These are phyloP conservation scores for Synchiropus splendidus DNA, from an alignment of 2,113 vertebrate species.

Conservation along the genomic window DNA sequence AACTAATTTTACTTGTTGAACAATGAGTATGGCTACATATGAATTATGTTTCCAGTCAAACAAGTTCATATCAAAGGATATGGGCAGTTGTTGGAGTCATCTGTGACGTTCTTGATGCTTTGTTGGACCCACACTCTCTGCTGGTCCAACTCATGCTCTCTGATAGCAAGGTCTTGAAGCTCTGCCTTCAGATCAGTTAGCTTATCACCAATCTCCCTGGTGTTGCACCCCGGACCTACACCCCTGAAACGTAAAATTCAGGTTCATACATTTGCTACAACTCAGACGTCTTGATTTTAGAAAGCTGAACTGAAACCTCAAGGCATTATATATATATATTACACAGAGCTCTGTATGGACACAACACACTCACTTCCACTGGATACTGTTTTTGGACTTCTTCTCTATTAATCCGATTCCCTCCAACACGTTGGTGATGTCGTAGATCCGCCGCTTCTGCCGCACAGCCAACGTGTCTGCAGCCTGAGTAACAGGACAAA, in stretches of 20 bases:
- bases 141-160: slow-evolving; percentile 92
- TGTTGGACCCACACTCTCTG: slow-evolving; percentile 97
- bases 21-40: background rate
- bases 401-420: slow-evolving; percentile 97
- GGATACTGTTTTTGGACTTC: slow-evolving; percentile 99
- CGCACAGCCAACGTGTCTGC: slow-evolving; percentile 94
- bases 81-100: slow-evolving; percentile 93
- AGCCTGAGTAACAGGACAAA: slow-evolving; percentile 66
- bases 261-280: too few species aligned
- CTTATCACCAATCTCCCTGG: slow-evolving; percentile 93
- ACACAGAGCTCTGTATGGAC: too few species aligned
- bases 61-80: slow-evolving; percentile 73
- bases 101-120: slow-evolving; percentile 96
- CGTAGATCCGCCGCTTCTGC: slow-evolving; percentile 94
- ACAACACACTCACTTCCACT: slow-evolving; percentile 88
- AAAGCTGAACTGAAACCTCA: too few species aligned
- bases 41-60: background rate
- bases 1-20: too few species aligned
- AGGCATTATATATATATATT: too few species aligned
- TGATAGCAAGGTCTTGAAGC: slow-evolving; percentile 84
- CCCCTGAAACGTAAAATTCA: slow-evolving; percentile 72
- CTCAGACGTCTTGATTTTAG: too few species aligned
- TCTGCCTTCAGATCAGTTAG: slow-evolving; percentile 95
- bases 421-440: slow-evolving; percentile 96
- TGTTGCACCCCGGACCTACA: slow-evolving; percentile 96